Evolutionary conservation across 2,113 vertebrate species (phyloP).

Genomic region (Podilymbus podiceps): DNA sequence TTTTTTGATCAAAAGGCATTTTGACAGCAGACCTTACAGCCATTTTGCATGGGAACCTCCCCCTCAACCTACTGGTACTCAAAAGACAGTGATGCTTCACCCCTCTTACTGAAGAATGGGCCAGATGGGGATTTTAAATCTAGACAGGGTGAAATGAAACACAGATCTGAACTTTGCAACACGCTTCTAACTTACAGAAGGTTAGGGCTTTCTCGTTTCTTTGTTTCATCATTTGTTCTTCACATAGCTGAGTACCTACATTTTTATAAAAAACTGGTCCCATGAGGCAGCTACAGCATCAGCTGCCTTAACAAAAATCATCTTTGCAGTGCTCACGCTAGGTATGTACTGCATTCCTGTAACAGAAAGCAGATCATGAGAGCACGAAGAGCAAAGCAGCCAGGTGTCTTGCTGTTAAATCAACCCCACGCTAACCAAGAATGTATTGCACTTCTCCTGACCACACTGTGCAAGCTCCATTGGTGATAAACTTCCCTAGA

Average conservation of each 20-base stretch:
- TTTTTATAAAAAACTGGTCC: background rate
- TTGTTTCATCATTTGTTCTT: background rate
- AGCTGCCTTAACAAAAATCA: background rate
- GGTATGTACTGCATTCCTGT: background rate
- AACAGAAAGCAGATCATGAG: background rate
- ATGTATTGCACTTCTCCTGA: background rate
- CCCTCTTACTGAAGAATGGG: background rate
- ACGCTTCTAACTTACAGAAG: background rate
- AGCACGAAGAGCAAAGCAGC: background rate
- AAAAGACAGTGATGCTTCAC: background rate
- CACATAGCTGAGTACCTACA: background rate
- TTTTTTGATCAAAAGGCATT: background rate
- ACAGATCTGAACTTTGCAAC: background rate
- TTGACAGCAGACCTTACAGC: background rate
- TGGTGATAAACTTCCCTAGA: background rate
- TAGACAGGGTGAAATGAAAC: background rate
- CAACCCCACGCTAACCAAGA: background rate
- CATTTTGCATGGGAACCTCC: background rate
- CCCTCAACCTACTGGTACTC: background rate
- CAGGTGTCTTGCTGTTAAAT: background rate
- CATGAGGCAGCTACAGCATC: background rate
- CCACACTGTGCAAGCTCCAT: fast-evolving
- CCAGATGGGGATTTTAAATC: background rate
- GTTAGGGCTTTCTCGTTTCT: background rate
- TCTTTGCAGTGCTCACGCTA: fast-evolving